Evolutionary conservation across 2,797 vertebrate genomes (phyloP).

Genomic region (Lutjanus argentimaculatus): DNA sequence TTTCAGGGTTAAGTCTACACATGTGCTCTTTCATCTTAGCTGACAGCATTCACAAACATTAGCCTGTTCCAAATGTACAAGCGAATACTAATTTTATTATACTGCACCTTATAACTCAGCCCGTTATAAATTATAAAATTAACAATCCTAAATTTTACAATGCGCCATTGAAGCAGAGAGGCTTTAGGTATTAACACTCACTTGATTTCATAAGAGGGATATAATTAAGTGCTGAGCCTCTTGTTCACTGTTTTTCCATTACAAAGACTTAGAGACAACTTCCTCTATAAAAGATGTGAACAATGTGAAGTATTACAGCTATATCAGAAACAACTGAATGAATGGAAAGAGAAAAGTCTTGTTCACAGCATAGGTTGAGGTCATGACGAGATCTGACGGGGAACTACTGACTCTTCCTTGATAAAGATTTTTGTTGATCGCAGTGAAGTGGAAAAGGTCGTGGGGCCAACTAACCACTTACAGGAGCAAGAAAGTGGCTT

Average conservation of each 20-base stretch:
- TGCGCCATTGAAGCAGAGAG: conserved; percentile 16
- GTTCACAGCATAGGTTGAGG: not conserved
- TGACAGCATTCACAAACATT: conserved; percentile 46
- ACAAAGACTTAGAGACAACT: conserved; percentile 13
- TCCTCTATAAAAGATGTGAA: not conserved
- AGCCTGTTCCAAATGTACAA: conserved; percentile 11
- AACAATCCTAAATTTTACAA: conserved; percentile 10
- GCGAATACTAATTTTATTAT: conserved; percentile 23
- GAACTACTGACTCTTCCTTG: conserved; percentile 25
- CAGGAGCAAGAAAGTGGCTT: conserved; percentile 13
- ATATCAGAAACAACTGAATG: not conserved
- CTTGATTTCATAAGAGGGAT: conserved; percentile 48
- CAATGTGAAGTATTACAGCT: not conserved
- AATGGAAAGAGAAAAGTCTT: not conserved
- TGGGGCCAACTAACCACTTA: conserved; percentile 25
- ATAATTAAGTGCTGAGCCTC: conserved; percentile 41
- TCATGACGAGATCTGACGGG: conserved; percentile 45
- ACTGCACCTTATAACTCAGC: conserved; percentile 1
- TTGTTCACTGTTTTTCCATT: conserved; percentile 35
- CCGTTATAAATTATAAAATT: conserved; percentile 3
- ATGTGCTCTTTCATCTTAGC: conserved; percentile 54
- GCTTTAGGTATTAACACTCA: conserved; percentile 42
- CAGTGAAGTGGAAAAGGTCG: conserved; percentile 52
- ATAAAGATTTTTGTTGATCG: conserved; percentile 54
- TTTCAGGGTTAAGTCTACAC: conserved; percentile 46